phyloP scores from a whole-genome alignment of 2,888 invertebrate genomes.

The Mesorhabditis sp. region DNA sequence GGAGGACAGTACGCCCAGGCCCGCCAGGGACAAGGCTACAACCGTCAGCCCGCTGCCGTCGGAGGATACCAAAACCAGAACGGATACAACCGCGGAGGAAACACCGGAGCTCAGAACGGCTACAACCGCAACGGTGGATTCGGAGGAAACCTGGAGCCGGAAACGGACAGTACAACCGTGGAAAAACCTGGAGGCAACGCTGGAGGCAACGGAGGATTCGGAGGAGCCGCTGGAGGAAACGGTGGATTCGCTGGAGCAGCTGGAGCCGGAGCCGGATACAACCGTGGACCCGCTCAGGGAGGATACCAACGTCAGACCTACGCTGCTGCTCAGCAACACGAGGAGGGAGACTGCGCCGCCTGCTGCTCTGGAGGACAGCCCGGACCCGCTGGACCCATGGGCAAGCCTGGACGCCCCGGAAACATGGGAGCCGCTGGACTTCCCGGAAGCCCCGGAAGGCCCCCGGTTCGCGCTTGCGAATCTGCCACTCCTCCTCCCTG shows the following conservation, averaged over 20 bases:
- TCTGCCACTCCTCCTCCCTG: neutral
- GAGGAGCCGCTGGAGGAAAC: too few species aligned
- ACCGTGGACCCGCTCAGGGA: neutral
- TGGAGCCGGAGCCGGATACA: neutral
- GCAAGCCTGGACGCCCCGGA: constrained; percentile 2
- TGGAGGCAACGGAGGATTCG: too few species aligned
- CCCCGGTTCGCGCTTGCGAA: constrained; percentile 3
- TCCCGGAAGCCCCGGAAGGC: neutral
- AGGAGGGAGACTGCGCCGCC: neutral
- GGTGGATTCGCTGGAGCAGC: neutral
- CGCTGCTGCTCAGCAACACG: neutral
- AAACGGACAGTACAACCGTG: neutral
- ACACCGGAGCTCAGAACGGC: too few species aligned
- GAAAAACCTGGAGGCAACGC: neutral
- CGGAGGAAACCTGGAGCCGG: neutral
- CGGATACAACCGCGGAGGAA: too few species aligned
- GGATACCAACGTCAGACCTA: neutral
- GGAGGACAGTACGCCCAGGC: neutral
- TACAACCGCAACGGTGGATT: too few species aligned
- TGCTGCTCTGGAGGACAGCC: constrained; percentile 1
- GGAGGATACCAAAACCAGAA: too few species aligned
- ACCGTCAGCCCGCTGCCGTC: too few species aligned
- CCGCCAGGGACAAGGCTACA: neutral
- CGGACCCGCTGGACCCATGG: neutral
- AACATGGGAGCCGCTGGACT: neutral